Conservation (phyloP, 2,888 invertebrate species). For the Timandra comae region DNA sequence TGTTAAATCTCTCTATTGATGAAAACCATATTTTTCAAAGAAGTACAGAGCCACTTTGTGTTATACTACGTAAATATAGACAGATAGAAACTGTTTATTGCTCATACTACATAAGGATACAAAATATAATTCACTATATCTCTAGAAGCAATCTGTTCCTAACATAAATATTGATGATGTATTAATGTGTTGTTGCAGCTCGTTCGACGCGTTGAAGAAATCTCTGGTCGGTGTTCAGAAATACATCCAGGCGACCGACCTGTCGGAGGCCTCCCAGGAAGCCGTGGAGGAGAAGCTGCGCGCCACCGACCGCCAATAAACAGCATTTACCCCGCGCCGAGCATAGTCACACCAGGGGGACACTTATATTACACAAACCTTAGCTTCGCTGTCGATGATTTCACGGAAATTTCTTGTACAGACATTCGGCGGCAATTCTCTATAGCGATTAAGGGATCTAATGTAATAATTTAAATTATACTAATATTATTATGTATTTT, state of each 20-base stretch:
- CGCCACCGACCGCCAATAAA: conserved; percentile 94
- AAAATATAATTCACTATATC: no score
- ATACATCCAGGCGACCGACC: conserved; percentile 97
- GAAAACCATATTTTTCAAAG: no score
- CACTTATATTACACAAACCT: not conserved
- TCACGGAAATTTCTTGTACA: conserved; percentile 5
- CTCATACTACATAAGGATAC: not conserved
- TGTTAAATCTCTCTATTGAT: no score
- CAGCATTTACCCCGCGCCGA: conserved; percentile 40
- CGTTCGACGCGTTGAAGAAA: conserved; percentile 98
- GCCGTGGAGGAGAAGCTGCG: conserved; percentile 95
- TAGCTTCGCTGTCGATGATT: not conserved
- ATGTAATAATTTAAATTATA: conserved; percentile 75
- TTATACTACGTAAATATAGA: no score
- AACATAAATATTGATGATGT: no score
- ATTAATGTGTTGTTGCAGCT: conserved; percentile 75
- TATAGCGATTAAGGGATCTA: conserved; percentile 55
- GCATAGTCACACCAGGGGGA: conserved; percentile 28
- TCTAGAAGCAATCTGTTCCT: no score
- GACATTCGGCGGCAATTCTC: conserved; percentile 25
- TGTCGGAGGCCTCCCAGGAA: conserved; percentile 94
- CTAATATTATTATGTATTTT: conserved; percentile 62
- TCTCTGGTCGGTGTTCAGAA: conserved; percentile 97
- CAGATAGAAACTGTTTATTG: not conserved
- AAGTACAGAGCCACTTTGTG: no score